These are phyloP conservation scores for Euspilapteryx auroguttella DNA, from an alignment of 2,888 invertebrate genomes.

Conservation along the genomic window DNA sequence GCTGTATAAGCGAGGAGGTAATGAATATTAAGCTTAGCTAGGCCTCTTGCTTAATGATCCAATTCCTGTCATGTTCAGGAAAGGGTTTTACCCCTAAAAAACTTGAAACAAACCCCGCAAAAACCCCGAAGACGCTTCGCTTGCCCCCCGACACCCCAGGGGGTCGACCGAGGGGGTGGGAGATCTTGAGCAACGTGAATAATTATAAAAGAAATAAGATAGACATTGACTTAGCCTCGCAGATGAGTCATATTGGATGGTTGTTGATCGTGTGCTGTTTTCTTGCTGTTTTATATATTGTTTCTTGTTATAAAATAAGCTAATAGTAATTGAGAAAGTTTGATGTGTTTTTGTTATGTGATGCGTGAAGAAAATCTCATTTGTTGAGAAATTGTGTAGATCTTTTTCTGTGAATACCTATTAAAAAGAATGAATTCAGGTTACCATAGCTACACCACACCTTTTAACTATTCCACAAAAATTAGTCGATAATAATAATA, in stretches of 20 bases:
- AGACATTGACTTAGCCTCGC: constrained; percentile 55
- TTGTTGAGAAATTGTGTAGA: no score
- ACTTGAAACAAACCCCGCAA: constrained; percentile 61
- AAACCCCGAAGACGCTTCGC: constrained; percentile 53
- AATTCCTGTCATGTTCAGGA: constrained; percentile 62
- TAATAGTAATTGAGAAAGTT: no score
- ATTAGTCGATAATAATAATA: no score
- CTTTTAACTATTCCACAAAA: no score
- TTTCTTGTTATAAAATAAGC: no score
- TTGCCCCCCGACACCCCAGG: constrained; percentile 24
- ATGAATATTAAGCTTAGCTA: constrained; percentile 45
- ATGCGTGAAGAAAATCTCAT: no score
- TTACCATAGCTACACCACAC: no score
- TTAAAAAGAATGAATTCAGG: no score
- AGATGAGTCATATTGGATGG: constrained; percentile 59
- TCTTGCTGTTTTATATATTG: no score
- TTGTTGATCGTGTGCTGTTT: no score
- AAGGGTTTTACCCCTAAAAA: constrained; percentile 60
- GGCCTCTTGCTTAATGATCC: constrained; percentile 55
- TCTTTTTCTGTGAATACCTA: no score
- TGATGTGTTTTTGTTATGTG: no score
- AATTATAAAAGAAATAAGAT: constrained; percentile 63
- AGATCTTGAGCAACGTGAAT: constrained; percentile 35
- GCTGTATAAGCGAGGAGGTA: constrained; percentile 19
- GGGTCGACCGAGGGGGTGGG: constrained; percentile 12